Conservation (phyloP, 2,113 vertebrate species). For the Sinocyclocheilus maitianheensis region DNA sequence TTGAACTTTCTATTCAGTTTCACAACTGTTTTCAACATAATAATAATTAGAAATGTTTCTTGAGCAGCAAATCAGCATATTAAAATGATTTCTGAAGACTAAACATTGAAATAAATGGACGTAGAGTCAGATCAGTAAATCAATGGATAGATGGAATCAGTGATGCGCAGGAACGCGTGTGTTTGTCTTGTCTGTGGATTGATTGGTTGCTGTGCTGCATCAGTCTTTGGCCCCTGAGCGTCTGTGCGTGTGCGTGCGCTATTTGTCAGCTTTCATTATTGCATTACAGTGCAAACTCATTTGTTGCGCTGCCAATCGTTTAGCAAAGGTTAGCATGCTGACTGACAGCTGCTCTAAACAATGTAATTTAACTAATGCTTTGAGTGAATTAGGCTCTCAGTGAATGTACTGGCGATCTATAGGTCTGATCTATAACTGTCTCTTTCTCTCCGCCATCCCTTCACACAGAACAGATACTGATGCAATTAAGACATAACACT, state of each 20-base stretch:
- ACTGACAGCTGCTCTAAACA: slow-evolving; percentile 38
- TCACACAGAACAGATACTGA: neutral
- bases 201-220: slow-evolving; percentile 1
- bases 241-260: neutral
- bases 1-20: too few relatives aligned
- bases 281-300: slow-evolving; percentile 32
- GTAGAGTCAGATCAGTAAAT: neutral
- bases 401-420: slow-evolving; percentile 12
- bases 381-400: neutral
- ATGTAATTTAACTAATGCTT: slow-evolving; percentile 42
- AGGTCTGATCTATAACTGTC: slow-evolving; percentile 4
- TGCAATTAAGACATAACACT: neutral
- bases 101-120: neutral
- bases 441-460: neutral
- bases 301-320: slow-evolving; percentile 34
- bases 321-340: slow-evolving; percentile 29
- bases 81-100: neutral
- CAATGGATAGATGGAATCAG: neutral
- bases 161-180: neutral
- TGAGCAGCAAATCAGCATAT: neutral
- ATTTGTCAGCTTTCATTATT: slow-evolving; percentile 42
- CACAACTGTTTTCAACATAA: too few relatives aligned
- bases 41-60: too few relatives aligned
- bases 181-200: slow-evolving; percentile 17
- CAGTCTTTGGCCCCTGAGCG: neutral